Percentiles rank a stretch among this genome's conserved stretches.
Conservation (phyloP, 2,888 invertebrate genomes). For the Scaptomyza cyrtandrae region DNA sequence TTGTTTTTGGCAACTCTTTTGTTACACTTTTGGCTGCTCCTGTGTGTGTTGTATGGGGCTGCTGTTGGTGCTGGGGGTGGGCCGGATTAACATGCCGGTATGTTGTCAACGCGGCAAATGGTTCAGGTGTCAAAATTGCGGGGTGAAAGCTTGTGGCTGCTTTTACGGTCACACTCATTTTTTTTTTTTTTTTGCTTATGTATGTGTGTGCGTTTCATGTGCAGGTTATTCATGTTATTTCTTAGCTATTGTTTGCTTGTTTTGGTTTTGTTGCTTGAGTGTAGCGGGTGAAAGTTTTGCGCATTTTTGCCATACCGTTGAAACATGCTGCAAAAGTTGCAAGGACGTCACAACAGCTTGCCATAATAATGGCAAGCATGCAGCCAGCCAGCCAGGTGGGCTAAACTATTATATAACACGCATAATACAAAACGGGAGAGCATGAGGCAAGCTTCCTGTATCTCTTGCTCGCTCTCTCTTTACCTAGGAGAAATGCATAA, state of each 20-base stretch:
- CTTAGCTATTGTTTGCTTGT: slow-evolving; percentile 39
- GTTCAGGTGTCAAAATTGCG: slow-evolving; percentile 76
- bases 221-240: slow-evolving; percentile 66
- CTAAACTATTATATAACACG: slow-evolving; percentile 70
- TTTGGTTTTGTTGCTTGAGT: slow-evolving; percentile 45
- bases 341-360: slow-evolving; percentile 74
- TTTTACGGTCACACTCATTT: slow-evolving; percentile 64
- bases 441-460: slow-evolving; percentile 19
- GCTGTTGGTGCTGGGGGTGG: slow-evolving; percentile 14
- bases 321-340: slow-evolving; percentile 75
- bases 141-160: slow-evolving; percentile 72
- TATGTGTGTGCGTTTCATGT: slow-evolving; percentile 56
- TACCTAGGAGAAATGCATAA: slow-evolving; percentile 62
- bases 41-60: slow-evolving; percentile 16
- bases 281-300: slow-evolving; percentile 57
- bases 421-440: slow-evolving; percentile 47
- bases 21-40: slow-evolving; percentile 31
- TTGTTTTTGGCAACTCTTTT: slow-evolving; percentile 59
- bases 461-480: not conserved
- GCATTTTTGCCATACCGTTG: slow-evolving; percentile 55
- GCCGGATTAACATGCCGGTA: slow-evolving; percentile 58
- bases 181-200: slow-evolving; percentile 3
- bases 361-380: slow-evolving; percentile 46
- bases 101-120: slow-evolving; percentile 73
- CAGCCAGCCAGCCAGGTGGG: slow-evolving; percentile 1